These are phyloP conservation scores for Ruditapes philippinarum DNA, from an alignment of 1,140 invertebrate species.

Conservation along the genomic window DNA sequence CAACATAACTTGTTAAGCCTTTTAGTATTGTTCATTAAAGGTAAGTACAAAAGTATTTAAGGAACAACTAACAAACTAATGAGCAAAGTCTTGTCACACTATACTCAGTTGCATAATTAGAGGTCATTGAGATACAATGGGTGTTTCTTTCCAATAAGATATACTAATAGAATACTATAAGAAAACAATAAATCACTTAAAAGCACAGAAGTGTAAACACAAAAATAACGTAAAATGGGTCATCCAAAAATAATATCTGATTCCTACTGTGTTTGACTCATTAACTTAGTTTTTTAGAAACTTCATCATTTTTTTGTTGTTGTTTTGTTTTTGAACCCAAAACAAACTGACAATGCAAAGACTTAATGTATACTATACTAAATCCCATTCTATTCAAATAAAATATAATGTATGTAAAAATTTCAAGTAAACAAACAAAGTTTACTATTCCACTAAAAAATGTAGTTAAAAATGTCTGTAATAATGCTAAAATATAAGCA, in stretches of 20 bases:
- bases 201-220: neutral
- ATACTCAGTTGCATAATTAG: neutral
- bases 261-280: neutral
- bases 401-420: no score
- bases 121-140: neutral
- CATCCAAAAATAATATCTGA: neutral
- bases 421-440: no score
- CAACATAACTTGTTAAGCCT: no score
- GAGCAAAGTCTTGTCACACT: slow-evolving; percentile 1
- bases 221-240: neutral
- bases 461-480: no score
- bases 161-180: neutral
- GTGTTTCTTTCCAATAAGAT: neutral
- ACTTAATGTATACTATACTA: no score
- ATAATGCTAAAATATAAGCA: no score
- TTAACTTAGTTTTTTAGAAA: no score
- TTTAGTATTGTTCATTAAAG: neutral
- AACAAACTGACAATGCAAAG: no score
- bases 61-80: neutral
- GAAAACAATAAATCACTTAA: neutral
- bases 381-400: no score
- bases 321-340: no score
- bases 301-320: no score
- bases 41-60: neutral
- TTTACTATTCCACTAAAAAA: no score